phyloP scores from a whole-genome alignment of 1,140 invertebrate species.

The Acromyrmex echinatior region DNA sequence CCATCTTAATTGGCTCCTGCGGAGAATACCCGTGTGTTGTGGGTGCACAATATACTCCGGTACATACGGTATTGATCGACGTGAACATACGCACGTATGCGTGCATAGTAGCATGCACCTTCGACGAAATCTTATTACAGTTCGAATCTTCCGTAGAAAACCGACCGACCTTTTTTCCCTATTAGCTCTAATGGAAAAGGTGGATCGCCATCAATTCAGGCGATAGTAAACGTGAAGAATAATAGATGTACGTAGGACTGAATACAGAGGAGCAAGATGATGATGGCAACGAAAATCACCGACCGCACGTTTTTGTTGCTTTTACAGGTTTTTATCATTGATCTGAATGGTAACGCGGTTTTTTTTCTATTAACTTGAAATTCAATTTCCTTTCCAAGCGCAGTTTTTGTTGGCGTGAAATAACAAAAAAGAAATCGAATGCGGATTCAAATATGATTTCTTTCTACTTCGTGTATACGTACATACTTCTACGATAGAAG shows the following conservation, averaged over 20 bases:
- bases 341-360: neutral
- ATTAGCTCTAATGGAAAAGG: conserved; percentile 8
- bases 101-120: neutral
- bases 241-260: neutral
- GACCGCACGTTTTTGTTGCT: neutral
- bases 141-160: neutral
- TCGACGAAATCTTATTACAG: neutral
- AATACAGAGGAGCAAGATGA: neutral
- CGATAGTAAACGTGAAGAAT: neutral
- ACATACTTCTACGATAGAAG: neutral
- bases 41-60: conserved; percentile 39
- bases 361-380: neutral
- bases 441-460: neutral
- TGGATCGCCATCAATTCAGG: conserved; percentile 12
- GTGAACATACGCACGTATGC: neutral
- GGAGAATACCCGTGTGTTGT: conserved; percentile 35
- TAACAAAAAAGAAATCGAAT: neutral
- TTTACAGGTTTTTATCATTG: neutral
- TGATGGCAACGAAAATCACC: conserved; percentile 3
- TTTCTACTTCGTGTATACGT: neutral
- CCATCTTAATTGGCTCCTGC: conserved; percentile 75
- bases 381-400: conserved; percentile 17
- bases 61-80: neutral
- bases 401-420: neutral
- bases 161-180: neutral